These are phyloP conservation scores for Ophion ellenae DNA, from an alignment of 2,888 invertebrate genomes.

Conservation along the genomic window DNA sequence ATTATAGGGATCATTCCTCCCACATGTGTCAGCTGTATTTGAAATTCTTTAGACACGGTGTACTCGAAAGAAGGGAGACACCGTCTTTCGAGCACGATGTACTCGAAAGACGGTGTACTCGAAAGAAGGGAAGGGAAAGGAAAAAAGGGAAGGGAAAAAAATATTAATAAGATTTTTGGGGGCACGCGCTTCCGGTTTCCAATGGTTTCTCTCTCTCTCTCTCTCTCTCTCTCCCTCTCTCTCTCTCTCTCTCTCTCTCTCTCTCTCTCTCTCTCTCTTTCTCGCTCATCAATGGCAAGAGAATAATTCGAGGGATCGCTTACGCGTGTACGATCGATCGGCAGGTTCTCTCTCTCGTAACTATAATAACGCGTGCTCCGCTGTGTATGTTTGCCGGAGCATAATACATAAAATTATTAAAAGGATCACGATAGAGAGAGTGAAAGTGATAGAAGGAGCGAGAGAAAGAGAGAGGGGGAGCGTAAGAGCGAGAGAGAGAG, in stretches of 20 bases:
- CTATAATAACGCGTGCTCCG: constrained; percentile 51
- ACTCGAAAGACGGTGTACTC: constrained; percentile 26
- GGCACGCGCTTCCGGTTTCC: constrained; percentile 65
- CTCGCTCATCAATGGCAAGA: too few relatives aligned
- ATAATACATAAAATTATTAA: constrained; percentile 54
- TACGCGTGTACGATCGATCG: constrained; percentile 61
- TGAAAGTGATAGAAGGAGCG: neutral
- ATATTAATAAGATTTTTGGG: constrained; percentile 42
- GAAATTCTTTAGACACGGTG: constrained; percentile 15
- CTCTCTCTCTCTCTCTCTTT: neutral
- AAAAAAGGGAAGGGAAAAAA: too few relatives aligned
- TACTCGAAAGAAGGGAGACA: constrained; percentile 35
- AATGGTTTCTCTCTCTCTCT: neutral
- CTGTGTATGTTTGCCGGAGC: constrained; percentile 6
- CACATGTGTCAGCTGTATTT: neutral
- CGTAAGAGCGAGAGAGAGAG: constrained; percentile 12
- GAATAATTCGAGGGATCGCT: too few relatives aligned
- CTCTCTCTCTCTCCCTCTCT: neutral
- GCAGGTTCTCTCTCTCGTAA: constrained; percentile 56
- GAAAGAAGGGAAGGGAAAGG: constrained; percentile 32
- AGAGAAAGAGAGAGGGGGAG: neutral
- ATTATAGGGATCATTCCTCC: constrained; percentile 27
- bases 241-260: neutral
- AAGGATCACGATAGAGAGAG: neutral
- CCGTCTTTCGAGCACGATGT: too few relatives aligned